These are phyloP conservation scores for Crotalus tigris DNA, from an alignment of 2,113 vertebrate species.

Conservation along the genomic window DNA sequence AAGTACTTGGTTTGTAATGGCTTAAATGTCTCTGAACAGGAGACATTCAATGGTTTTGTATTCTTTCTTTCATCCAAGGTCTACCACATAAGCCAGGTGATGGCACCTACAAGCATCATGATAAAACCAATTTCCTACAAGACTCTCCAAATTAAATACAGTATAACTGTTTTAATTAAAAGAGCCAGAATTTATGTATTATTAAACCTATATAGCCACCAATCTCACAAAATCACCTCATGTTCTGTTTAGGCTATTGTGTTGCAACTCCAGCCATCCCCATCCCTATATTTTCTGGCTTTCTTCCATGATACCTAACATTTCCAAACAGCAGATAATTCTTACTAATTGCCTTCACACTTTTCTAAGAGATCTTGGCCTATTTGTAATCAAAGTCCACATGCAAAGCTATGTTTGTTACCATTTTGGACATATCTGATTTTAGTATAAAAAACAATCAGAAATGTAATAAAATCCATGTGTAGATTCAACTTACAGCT, in stretches of 20 bases:
- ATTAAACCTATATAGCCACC: not conserved
- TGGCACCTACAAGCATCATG: not conserved
- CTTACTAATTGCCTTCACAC: not conserved
- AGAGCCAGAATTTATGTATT: not conserved
- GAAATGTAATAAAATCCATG: conserved; percentile 20
- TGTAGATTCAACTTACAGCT: conserved; percentile 38
- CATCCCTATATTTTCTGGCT: not conserved
- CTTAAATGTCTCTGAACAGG: not conserved
- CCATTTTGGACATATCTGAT: not conserved
- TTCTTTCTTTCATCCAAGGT: not conserved
- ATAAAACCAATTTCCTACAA: not conserved
- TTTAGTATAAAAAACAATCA: not conserved
- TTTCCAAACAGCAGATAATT: not conserved
- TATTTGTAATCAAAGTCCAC: not conserved
- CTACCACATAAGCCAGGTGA: not conserved
- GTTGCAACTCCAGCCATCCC: not conserved
- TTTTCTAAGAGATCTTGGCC: not conserved
- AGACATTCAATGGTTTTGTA: not conserved
- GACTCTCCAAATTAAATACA: not conserved
- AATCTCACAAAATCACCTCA: not conserved
- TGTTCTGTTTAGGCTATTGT: not conserved
- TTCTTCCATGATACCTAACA: not conserved
- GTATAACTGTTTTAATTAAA: not conserved
- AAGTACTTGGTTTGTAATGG: not conserved
- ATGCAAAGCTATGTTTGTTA: not conserved